Percentiles rank a stretch among this genome's conserved stretches.
These are phyloP conservation scores for Megathymus violae DNA, from an alignment of 1,140 invertebrate species.

Conservation along the genomic window DNA sequence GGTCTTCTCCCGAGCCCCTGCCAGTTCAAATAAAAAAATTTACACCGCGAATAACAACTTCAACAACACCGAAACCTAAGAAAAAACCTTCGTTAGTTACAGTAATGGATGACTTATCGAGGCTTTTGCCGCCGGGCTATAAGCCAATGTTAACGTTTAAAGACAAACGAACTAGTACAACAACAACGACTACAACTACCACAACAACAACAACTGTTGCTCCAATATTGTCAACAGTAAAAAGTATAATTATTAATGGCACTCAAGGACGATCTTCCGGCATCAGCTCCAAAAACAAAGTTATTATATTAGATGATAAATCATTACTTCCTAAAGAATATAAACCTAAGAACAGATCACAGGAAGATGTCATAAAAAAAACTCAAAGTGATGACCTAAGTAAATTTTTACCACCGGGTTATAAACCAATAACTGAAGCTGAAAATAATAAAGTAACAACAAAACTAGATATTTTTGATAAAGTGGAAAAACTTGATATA, in stretches of 20 bases:
- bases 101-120: slow-evolving; percentile 86
- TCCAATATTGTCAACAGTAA: slow-evolving; percentile 54
- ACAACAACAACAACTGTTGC: slow-evolving; percentile 78
- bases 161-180: slow-evolving; percentile 83
- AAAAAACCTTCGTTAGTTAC: slow-evolving; percentile 83
- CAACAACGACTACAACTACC: slow-evolving; percentile 77
- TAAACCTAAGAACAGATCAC: slow-evolving; percentile 79
- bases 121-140: slow-evolving; percentile 86
- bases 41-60: slow-evolving; percentile 83
- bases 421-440: slow-evolving; percentile 69
- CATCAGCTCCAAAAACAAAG: slow-evolving; percentile 81
- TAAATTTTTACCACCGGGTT: slow-evolving; percentile 86
- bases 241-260: slow-evolving; percentile 63
- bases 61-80: slow-evolving; percentile 78
- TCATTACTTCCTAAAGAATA: slow-evolving; percentile 88
- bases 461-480: slow-evolving; percentile 65
- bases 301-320: slow-evolving; percentile 84
- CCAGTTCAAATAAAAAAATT: slow-evolving; percentile 88
- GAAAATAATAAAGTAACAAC: slow-evolving; percentile 55
- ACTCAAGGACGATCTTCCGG: slow-evolving; percentile 78
- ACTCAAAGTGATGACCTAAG: slow-evolving; percentile 82
- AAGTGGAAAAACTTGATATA: slow-evolving; percentile 85
- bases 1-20: slow-evolving; percentile 76
- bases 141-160: slow-evolving; percentile 83
- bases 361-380: slow-evolving; percentile 70